Conservation (phyloP, 2,888 invertebrate species). For the Andrena dorsata region DNA sequence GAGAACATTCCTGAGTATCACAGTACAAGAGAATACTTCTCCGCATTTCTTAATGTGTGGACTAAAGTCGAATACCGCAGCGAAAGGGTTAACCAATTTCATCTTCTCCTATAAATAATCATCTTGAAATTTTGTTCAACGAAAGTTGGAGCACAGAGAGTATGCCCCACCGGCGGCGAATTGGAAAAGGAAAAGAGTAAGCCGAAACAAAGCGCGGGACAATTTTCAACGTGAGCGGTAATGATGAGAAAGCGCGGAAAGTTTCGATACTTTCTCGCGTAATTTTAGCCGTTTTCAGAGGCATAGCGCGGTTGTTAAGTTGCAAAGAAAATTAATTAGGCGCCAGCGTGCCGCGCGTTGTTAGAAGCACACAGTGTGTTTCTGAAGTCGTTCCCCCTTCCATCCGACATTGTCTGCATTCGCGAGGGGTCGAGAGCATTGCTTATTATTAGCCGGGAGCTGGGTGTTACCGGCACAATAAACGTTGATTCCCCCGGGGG, state of each 20-base stretch:
- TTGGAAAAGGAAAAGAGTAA: conserved; percentile 8
- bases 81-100: not conserved
- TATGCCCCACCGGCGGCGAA: not conserved
- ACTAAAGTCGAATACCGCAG: not conserved
- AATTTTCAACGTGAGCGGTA: conserved; percentile 34
- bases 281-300: conserved; percentile 63
- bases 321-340: conserved; percentile 74
- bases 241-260: conserved; percentile 66
- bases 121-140: conserved; percentile 29
- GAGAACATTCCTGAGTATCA: no score
- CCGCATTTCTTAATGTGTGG: no score
- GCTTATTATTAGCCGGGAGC: conserved; percentile 60
- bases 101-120: not conserved
- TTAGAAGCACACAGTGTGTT: conserved; percentile 39
- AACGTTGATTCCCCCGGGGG: conserved; percentile 51
- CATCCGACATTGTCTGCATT: conserved; percentile 36
- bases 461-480: conserved; percentile 49
- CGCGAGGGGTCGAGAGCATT: conserved; percentile 49
- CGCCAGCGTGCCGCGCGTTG: conserved; percentile 39
- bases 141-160: not conserved
- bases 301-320: conserved; percentile 59
- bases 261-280: conserved; percentile 63
- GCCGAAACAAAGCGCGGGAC: conserved; percentile 16
- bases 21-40: no score
- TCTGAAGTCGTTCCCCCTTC: conserved; percentile 47